A percentile compares a stretch with the other conserved stretches of the same genome.
These are phyloP conservation scores for Keiferia lycopersicella DNA, from an alignment of 2,888 invertebrate genomes.

Conservation along the genomic window DNA sequence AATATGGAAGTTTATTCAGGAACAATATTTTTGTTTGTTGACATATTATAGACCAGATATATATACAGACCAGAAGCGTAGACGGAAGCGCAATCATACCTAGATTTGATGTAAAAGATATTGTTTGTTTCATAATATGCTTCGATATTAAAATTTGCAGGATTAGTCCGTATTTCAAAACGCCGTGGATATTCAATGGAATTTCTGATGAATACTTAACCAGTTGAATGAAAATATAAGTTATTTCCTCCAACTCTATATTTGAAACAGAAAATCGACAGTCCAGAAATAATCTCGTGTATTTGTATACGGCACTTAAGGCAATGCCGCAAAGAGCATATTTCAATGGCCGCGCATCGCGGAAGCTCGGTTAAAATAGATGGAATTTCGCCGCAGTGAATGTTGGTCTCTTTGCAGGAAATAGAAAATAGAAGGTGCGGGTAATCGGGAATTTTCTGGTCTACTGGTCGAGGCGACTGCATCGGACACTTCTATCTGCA, in stretches of 20 bases:
- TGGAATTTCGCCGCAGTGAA: conserved; percentile 44
- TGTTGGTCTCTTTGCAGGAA: conserved; percentile 3
- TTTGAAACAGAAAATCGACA: background rate
- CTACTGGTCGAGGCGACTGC: background rate
- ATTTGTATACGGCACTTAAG: conserved; percentile 15
- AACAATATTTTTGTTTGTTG: background rate
- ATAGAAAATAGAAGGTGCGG: background rate
- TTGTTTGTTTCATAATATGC: no score
- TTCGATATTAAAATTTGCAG: no score
- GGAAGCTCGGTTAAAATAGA: conserved; percentile 55
- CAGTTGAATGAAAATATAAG: conserved; percentile 9
- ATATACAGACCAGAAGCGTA: no score
- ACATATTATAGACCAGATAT: no score
- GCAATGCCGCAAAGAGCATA: conserved; percentile 25
- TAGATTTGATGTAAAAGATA: no score
- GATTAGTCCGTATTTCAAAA: no score
- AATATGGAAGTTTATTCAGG: background rate
- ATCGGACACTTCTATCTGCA: background rate
- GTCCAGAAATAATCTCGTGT: background rate
- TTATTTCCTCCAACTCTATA: background rate
- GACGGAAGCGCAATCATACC: no score
- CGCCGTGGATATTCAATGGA: background rate
- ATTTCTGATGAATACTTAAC: background rate
- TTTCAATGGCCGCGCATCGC: conserved; percentile 41
- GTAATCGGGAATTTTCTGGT: conserved; percentile 8